phyloP scores from a whole-genome alignment of 1,140 invertebrate genomes.

The Spodoptera frugiperda region DNA sequence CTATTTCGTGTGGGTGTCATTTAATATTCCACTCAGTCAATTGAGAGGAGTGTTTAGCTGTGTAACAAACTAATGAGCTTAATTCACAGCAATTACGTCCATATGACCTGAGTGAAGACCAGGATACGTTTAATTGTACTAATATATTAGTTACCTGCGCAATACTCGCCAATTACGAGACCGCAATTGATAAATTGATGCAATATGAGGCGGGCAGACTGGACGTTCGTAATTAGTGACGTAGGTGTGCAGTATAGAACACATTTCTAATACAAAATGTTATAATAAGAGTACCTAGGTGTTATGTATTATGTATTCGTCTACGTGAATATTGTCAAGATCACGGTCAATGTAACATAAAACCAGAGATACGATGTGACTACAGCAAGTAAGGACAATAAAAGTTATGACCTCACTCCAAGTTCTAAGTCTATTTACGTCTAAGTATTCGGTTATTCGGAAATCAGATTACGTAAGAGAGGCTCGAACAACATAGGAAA shows the following conservation, averaged over 20 bases:
- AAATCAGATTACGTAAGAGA: slow-evolving; percentile 21
- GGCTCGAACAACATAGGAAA: background rate
- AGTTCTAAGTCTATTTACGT: slow-evolving; percentile 20
- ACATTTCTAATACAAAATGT: background rate
- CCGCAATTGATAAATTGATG: slow-evolving; percentile 41
- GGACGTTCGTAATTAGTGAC: background rate
- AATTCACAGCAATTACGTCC: slow-evolving; percentile 53
- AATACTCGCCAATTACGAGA: slow-evolving; percentile 13
- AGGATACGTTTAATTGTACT: slow-evolving; percentile 49
- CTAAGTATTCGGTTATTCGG: slow-evolving; percentile 8
- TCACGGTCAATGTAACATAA: slow-evolving; percentile 20
- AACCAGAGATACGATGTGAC: slow-evolving; percentile 14
- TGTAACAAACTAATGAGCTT: slow-evolving; percentile 46
- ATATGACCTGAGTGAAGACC: slow-evolving; percentile 18
- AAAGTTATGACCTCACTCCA: slow-evolving; percentile 28
- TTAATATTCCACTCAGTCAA: slow-evolving; percentile 46
- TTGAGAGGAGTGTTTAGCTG: slow-evolving; percentile 47
- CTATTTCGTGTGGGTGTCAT: slow-evolving; percentile 46
- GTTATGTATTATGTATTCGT: background rate
- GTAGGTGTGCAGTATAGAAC: background rate
- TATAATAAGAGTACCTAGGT: background rate
- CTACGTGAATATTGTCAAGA: slow-evolving; percentile 9
- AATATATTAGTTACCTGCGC: slow-evolving; percentile 36
- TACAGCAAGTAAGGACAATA: background rate
- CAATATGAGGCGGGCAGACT: slow-evolving; percentile 10